Conservation (phyloP, 2,113 vertebrate genomes). For the Sterna hirundo region DNA sequence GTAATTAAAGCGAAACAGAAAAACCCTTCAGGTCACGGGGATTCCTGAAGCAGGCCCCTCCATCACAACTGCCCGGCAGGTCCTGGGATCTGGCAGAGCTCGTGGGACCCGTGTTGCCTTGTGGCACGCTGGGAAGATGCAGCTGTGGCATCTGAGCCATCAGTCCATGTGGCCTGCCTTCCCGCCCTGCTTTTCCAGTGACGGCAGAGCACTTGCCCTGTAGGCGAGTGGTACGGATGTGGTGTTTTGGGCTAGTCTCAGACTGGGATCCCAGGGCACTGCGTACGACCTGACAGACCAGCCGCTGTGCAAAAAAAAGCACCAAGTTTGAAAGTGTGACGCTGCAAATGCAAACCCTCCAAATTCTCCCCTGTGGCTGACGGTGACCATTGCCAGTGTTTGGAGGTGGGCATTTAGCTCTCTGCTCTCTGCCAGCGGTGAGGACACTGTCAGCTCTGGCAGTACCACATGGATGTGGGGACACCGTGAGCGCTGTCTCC, state of each 20-base stretch:
- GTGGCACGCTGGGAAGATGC: not conserved
- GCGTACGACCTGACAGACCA: rapidly evolving
- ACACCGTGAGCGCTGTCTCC: not conserved
- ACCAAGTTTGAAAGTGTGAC: not conserved
- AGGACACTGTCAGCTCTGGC: not conserved
- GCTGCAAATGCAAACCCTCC: not conserved
- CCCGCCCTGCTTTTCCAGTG: rapidly evolving
- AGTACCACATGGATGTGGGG: not conserved
- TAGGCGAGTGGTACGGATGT: not conserved
- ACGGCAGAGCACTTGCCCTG: not conserved
- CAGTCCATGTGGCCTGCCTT: not conserved
- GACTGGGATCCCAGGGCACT: not conserved
- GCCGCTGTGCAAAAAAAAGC: not conserved
- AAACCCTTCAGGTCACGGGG: not conserved
- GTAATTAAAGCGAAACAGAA: not conserved
- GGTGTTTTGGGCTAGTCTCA: not conserved
- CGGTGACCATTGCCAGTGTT: rapidly evolving
- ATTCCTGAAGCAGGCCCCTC: not conserved
- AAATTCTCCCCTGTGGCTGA: not conserved
- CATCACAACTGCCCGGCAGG: not conserved
- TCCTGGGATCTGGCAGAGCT: not conserved
- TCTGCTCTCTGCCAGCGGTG: rapidly evolving
- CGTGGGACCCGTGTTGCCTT: not conserved
- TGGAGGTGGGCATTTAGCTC: not conserved
- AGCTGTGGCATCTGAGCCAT: not conserved